These are phyloP conservation scores for Apamea crenata DNA, from an alignment of 2,888 invertebrate species.

Conservation along the genomic window DNA sequence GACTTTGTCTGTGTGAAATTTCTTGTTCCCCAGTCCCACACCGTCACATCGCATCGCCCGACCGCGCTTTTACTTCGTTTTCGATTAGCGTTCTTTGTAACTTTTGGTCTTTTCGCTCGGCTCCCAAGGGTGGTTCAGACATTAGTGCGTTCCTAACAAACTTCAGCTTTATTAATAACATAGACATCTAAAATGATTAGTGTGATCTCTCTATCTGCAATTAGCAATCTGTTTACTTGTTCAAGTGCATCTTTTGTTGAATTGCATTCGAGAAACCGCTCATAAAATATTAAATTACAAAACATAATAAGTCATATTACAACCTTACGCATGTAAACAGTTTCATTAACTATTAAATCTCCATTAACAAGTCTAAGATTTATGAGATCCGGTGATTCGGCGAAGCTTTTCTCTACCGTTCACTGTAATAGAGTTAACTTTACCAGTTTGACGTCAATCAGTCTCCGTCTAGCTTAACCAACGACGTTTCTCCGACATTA, in stretches of 20 bases:
- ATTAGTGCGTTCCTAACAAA: too few relatives aligned
- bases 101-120: too few relatives aligned
- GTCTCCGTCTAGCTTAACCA: slow-evolving; percentile 33
- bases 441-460: slow-evolving; percentile 51
- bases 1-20: too few relatives aligned
- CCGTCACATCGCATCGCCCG: too few relatives aligned
- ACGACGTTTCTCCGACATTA: slow-evolving; percentile 41
- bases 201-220: background rate
- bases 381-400: slow-evolving; percentile 31
- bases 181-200: too few relatives aligned
- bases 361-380: slow-evolving; percentile 25
- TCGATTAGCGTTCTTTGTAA: too few relatives aligned
- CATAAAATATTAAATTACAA: background rate
- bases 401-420: slow-evolving; percentile 43
- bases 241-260: background rate
- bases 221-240: background rate
- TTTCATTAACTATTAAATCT: slow-evolving; percentile 16
- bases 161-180: too few relatives aligned
- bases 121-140: too few relatives aligned
- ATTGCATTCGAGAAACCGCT: background rate
- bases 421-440: slow-evolving; percentile 37
- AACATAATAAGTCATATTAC: background rate
- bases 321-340: background rate
- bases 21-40: too few relatives aligned
- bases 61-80: too few relatives aligned